Conservation (phyloP, 2,113 vertebrate species). For the Peromyscus leucopus region DNA sequence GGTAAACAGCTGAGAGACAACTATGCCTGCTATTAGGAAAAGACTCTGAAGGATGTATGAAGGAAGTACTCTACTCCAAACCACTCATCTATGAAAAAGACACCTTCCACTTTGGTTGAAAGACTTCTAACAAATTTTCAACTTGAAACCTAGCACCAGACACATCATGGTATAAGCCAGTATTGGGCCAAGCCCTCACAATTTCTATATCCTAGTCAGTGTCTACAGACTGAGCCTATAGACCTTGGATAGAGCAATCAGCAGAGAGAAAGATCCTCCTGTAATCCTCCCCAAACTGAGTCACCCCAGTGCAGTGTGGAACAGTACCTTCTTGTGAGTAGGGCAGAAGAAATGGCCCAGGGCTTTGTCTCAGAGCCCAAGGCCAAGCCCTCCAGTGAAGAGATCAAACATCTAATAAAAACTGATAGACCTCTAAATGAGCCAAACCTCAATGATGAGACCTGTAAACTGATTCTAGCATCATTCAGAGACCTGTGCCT, state of each 20-base stretch:
- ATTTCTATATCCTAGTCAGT: not conserved
- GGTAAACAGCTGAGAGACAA: not conserved
- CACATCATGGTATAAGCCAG: not conserved
- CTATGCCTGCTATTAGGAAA: not conserved
- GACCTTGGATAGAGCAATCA: not conserved
- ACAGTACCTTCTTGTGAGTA: not conserved
- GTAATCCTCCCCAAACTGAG: not conserved
- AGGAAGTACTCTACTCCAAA: not conserved
- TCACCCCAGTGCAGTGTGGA: no score
- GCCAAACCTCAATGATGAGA: not conserved
- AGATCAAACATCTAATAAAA: not conserved
- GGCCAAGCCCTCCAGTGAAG: not conserved
- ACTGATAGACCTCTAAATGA: not conserved
- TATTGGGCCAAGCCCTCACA: not conserved
- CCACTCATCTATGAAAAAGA: not conserved
- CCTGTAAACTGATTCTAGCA: not conserved
- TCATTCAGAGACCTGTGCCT: no score
- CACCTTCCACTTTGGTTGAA: not conserved
- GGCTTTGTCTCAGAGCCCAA: not conserved
- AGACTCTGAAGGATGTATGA: no score
- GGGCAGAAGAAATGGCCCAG: not conserved
- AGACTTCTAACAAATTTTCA: not conserved
- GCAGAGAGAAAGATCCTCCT: not conserved
- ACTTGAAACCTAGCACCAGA: not conserved
- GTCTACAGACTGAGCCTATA: not conserved